Base-by-base conservation (phyloP, 1,140 invertebrate species). In the Tetranychus cinnabarinus region DNA sequence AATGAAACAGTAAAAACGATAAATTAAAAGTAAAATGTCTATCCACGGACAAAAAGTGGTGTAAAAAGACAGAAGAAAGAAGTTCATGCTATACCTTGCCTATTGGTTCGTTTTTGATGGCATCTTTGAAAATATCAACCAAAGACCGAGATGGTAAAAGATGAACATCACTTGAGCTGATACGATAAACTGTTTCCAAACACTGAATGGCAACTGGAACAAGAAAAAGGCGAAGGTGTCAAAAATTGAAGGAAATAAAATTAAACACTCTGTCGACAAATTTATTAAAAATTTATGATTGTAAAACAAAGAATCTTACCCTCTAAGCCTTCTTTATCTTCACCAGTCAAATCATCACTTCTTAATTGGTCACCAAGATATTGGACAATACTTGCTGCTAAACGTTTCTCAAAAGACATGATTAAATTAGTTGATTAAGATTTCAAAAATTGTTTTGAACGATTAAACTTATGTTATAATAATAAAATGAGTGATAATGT, bases 281-380 rank as follows among this genome's bases (percentile, higher is more conserved):
- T 23, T 23, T 23, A 23, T 23, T 23, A 23, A 23, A 23, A 23
- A 23, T 23, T 23, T 23, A 23, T 23, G 23, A 23, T 23, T 23
- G 23, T 23, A 23, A 23, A 23, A 23, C 23, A 23, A 23, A 23
- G 23, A 23, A 23, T 31, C 50, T 50, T 64, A 73, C 72, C 71
- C 67, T 88, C 85, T 59, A 88, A 74, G 70, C 85, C 86, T 70
- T 89, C 86, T 58, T 79, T 75, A 7, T 81, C 80, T 69, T 87
- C 84, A 42, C 76, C 67, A 57, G 67, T 67, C 23, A 74, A 61
- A 46, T 65, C 59, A 50, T 69, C 69, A 55, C 65, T 64, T 36
- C 63, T 63, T 52, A 69, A 67, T 63, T 75, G 70, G 33, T 73
- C 71, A 33, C 68, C 68, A 37, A 74, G 50, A 65, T 74, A 75